phyloP scores from a whole-genome alignment of 2,113 vertebrate genomes.

The Illadopsis cleaveri region DNA sequence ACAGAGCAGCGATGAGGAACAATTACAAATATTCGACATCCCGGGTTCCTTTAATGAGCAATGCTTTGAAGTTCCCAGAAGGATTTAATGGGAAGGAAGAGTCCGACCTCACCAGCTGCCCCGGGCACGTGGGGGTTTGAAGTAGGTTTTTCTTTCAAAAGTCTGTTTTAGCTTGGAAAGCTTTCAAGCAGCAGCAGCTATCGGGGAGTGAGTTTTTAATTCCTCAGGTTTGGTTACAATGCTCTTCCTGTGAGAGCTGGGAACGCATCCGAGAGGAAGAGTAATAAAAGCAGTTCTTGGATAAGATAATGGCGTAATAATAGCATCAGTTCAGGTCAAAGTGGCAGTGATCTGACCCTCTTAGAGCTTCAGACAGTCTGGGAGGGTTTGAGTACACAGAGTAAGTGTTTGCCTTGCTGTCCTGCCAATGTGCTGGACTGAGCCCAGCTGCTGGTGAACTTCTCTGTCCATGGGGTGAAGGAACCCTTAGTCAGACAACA shows the following conservation, averaged over 20 bases:
- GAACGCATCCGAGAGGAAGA: not conserved
- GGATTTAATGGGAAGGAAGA: not conserved
- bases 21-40: not conserved
- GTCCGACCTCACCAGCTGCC: not conserved
- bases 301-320: not conserved
- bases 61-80: constrained; percentile 20
- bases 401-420: not conserved
- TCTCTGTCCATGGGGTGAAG: not conserved
- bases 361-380: not conserved
- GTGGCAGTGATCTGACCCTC: not conserved
- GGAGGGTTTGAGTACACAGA: not conserved
- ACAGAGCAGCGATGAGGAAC: not conserved
- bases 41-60: not conserved
- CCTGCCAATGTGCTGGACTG: not conserved
- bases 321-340: not conserved
- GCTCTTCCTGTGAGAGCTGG: not conserved
- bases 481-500: not conserved
- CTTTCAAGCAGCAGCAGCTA: not conserved
- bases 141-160: not conserved
- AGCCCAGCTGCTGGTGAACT: not conserved
- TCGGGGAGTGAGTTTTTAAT: not conserved
- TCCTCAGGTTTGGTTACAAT: not conserved
- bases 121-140: not conserved
- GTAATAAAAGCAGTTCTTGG: not conserved
- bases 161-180: not conserved